Conservation (phyloP, 2,888 invertebrate genomes). For the Epistrophe grossulariae region DNA sequence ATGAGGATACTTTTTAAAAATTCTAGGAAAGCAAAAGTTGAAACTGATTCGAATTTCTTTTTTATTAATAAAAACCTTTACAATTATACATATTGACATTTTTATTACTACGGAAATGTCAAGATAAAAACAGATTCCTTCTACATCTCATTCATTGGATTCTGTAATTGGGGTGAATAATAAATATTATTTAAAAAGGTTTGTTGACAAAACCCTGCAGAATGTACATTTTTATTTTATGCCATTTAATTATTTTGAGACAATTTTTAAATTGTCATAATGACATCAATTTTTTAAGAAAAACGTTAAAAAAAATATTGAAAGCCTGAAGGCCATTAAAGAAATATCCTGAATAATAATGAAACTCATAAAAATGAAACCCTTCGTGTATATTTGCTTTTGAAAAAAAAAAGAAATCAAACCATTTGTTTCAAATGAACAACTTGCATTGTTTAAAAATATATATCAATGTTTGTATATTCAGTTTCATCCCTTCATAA, state of each 20-base stretch:
- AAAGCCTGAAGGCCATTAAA: not conserved
- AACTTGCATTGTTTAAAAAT: constrained; percentile 11
- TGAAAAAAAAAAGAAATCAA: constrained; percentile 25
- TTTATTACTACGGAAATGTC: too few species aligned
- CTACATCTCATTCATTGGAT: too few species aligned
- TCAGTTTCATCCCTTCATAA: not conserved
- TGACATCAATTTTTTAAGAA: not conserved
- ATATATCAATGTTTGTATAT: not conserved
- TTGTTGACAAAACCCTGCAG: not conserved
- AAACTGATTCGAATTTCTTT: too few species aligned
- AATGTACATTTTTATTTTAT: not conserved
- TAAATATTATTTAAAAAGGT: too few species aligned
- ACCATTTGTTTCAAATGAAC: constrained; percentile 44
- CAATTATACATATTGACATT: too few species aligned
- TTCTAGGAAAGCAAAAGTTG: too few species aligned
- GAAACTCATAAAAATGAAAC: not conserved
- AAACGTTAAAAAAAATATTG: not conserved
- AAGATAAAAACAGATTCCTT: too few species aligned
- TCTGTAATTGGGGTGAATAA: too few species aligned
- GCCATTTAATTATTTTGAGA: not conserved
- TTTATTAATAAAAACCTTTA: too few species aligned
- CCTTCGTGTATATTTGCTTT: not conserved
- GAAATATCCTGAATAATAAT: not conserved
- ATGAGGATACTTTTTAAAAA: too few species aligned
- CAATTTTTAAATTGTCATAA: not conserved